These are phyloP conservation scores for Globicephala melas DNA, from an alignment of 2,113 vertebrate species.

Conservation along the genomic window DNA sequence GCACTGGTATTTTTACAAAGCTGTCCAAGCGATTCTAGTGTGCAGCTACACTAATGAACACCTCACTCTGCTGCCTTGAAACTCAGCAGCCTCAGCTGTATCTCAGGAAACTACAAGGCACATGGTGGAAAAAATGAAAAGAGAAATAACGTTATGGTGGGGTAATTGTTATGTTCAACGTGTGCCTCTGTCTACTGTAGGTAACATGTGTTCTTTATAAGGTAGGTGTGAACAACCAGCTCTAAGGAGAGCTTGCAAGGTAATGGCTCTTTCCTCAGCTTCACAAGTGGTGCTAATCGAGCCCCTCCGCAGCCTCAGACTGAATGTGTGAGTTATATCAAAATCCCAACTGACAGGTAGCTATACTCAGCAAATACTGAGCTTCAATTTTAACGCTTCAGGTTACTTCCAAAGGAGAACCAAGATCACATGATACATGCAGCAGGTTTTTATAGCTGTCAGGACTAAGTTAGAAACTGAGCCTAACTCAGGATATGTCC, in stretches of 20 bases:
- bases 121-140: neutral
- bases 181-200: constrained; percentile 7
- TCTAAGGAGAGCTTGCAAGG: neutral
- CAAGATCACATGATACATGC: neutral
- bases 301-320: neutral
- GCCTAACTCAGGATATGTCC: neutral
- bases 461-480: constrained; percentile 5
- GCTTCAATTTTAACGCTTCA: constrained; percentile 35
- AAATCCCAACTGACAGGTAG: constrained; percentile 48
- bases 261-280: constrained; percentile 45
- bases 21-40: neutral
- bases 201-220: constrained; percentile 13
- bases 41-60: neutral
- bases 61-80: neutral
- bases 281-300: constrained; percentile 40
- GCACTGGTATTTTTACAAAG: neutral
- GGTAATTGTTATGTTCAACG: neutral
- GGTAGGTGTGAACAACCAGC: constrained; percentile 42
- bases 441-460: neutral
- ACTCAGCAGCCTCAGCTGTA: neutral
- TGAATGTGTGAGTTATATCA: constrained; percentile 33
- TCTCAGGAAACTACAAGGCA: neutral
- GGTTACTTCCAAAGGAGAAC: constrained; percentile 37
- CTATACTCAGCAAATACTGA: neutral
- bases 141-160: constrained; percentile 12